Base-by-base conservation (phyloP, 2,888 invertebrate genomes). In the Labia minor region DNA sequence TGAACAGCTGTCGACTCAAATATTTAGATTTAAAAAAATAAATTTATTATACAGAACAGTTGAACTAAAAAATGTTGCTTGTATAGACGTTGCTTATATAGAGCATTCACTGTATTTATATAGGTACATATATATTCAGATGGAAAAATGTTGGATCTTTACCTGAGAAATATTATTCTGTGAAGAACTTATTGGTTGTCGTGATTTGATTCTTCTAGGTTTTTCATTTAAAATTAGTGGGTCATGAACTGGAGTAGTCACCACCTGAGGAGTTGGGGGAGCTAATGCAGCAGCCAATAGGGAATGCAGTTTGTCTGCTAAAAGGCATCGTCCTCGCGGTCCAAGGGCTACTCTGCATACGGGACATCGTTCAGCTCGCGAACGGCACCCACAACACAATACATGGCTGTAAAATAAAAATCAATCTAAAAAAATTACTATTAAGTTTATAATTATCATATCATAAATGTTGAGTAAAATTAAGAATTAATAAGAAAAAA, bases 291-390 rank as follows among this genome's bases (percentile, higher is more conserved):
- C 14, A 1, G 64, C n/a, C 19, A 64, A 21, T 18, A 64, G 10
- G 11, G 64, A 21, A 63, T 69, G 67, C 14, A 80, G 75, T 75
- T 80, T 78, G 74, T 80, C 80, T 69, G 80, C 78, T 67, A 80
- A 74, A 67, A 80, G 74, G 72, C 80, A 79, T 70, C 80, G 76
- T 67, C 79, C 80, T 67, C 78, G 73, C 62, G 78, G 77, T 67
- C 78, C 78, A 72, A 80, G 71, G 62, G 78, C 75, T 69, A 78
- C 79, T 63, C 80, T 77, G 72, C 80, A 80, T 68, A 80, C 77
- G 66, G 80, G 80, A 73, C 80, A 80, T 71, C 77, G 77, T 65
- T 77, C 76, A 21, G 78, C 77, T 68, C 78, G 77, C 71, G 75
- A 74, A 71, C 79, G 78, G 73, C 80, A 80, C 72, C 77, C 76